Conservation (phyloP, 2,797 vertebrate species). For the Pipistrellus pipistrellus region DNA sequence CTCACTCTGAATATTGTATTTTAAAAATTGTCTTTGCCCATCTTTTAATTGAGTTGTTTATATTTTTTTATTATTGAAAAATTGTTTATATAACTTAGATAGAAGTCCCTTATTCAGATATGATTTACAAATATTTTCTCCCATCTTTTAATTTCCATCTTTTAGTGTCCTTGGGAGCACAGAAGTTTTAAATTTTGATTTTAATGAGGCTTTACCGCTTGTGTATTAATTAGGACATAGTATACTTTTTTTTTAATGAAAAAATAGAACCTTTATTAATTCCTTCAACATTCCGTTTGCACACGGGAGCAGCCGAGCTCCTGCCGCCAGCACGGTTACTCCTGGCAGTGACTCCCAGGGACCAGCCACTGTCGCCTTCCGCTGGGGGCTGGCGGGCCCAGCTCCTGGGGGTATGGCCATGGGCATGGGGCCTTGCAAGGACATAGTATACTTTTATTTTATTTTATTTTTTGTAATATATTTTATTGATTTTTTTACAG, state of each 20-base stretch:
- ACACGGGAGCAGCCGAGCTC: too few species aligned
- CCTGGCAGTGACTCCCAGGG: too few species aligned
- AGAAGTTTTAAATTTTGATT: conserved; percentile 54
- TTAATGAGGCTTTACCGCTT: conserved; percentile 1
- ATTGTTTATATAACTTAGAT: conserved; percentile 38
- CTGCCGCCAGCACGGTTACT: too few species aligned
- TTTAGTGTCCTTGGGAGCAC: conserved; percentile 23
- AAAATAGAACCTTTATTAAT: too few species aligned
- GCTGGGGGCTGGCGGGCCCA: too few species aligned
- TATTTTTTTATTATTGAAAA: conserved; percentile 55
- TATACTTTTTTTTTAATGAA: not conserved
- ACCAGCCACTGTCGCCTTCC: too few species aligned
- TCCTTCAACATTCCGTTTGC: too few species aligned
- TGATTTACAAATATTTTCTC: conserved; percentile 49
- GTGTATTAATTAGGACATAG: conserved; percentile 1
- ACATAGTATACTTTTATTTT: too few species aligned
- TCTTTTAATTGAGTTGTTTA: not conserved
- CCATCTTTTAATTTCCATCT: conserved; percentile 42
- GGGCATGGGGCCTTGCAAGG: too few species aligned
- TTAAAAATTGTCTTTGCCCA: not conserved
- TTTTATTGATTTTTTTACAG: too few species aligned
- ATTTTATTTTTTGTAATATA: too few species aligned
- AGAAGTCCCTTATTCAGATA: not conserved
- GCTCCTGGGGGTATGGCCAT: too few species aligned
- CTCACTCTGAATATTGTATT: not conserved